phyloP scores from a whole-genome alignment of 37 sponge, comb jelly and placozoan genomes.

The Cliona cf. orientalis region DNA sequence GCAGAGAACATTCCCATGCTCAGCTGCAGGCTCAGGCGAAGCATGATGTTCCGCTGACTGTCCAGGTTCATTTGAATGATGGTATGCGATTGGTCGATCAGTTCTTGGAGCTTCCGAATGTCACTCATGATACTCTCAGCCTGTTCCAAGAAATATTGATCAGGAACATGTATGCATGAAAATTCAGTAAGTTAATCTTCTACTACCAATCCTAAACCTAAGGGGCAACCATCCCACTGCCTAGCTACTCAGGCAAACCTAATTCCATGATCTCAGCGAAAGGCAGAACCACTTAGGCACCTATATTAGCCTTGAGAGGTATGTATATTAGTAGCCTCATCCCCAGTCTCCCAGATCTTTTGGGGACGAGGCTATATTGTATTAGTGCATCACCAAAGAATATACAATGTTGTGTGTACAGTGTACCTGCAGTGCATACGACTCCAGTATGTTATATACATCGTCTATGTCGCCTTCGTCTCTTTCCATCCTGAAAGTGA shows the following conservation, averaged over 20 bases:
- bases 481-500: conserved; percentile 32
- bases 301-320: no score
- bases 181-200: no score
- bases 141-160: conserved; percentile 10
- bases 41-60: conserved; percentile 75
- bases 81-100: conserved; percentile 67
- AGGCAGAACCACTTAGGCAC: no score
- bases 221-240: no score
- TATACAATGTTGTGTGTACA: not conserved
- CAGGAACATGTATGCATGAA: no score
- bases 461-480: conserved; percentile 61
- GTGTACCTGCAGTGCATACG: conserved; percentile 59
- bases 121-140: conserved; percentile 56
- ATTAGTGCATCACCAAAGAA: no score
- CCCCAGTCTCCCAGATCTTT: no score
- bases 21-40: conserved; percentile 62
- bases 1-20: conserved; percentile 74
- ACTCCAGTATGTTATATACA: conserved; percentile 58
- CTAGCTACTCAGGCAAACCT: no score
- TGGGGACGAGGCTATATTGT: no score
- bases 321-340: no score
- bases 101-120: conserved; percentile 40
- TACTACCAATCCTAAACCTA: no score
- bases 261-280: no score
- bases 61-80: conserved; percentile 71